These are phyloP conservation scores for Halcyon senegalensis DNA, from an alignment of 2,113 vertebrate genomes.

Conservation along the genomic window DNA sequence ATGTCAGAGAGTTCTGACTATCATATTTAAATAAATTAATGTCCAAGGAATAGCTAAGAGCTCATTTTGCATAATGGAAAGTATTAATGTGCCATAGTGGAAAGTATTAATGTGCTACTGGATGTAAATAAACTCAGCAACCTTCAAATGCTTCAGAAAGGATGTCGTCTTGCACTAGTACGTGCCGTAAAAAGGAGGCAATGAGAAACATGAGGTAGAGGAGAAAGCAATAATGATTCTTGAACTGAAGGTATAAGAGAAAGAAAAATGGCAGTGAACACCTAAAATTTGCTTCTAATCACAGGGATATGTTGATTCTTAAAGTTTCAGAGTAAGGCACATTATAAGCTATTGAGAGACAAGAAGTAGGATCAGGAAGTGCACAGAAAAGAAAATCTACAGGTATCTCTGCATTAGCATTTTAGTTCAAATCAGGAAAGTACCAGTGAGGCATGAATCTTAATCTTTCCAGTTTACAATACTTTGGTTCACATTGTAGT, in stretches of 20 bases:
- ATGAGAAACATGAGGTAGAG: neutral
- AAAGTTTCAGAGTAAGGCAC: neutral
- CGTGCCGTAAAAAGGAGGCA: neutral
- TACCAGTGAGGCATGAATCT: neutral
- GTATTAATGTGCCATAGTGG: conserved; percentile 10
- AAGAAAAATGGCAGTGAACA: neutral
- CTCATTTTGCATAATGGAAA: conserved; percentile 38
- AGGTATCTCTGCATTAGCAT: neutral
- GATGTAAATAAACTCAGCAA: conserved; percentile 39
- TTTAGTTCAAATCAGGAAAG: neutral
- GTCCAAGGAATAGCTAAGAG: conserved; percentile 55
- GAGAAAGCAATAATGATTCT: neutral
- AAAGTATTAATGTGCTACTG: conserved; percentile 34
- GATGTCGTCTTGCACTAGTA: neutral
- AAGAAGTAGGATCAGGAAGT: neutral
- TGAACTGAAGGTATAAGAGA: neutral
- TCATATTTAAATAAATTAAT: conserved; percentile 58
- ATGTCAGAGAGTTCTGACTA: conserved; percentile 46
- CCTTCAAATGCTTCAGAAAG: conserved; percentile 21
- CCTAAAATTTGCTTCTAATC: neutral
- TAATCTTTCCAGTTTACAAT: neutral
- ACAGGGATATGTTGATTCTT: neutral
- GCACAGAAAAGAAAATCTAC: neutral
- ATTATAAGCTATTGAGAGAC: neutral
- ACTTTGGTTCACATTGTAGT: neutral